A percentile compares a stretch with the other conserved stretches of the same genome.
Evolutionary conservation across 2,797 vertebrate species (phyloP).

Genomic region (Calcarius lapponicus): DNA sequence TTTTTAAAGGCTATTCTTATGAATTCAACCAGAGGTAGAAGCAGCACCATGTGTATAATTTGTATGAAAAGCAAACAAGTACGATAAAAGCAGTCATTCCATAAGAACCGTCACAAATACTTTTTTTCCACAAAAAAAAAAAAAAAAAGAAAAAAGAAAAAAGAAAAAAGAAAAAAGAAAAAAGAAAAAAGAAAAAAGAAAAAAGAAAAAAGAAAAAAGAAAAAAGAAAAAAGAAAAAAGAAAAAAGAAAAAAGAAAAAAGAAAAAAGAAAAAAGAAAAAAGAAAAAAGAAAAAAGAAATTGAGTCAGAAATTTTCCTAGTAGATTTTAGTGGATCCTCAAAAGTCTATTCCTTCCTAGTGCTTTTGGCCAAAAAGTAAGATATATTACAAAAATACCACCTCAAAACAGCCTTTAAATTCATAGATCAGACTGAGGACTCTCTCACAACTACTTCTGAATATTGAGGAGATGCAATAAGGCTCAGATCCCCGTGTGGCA

Average conservation of each 20-base stretch:
- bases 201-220: too few relatives aligned
- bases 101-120: not conserved
- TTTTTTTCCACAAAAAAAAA: not conserved
- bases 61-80: not conserved
- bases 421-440: not conserved
- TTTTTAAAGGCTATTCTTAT: not conserved
- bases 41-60: rapidly evolving
- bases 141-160: not conserved
- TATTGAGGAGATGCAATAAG: not conserved
- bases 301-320: not conserved
- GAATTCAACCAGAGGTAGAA: not conserved
- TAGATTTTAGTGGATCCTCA: not conserved
- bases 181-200: too few relatives aligned
- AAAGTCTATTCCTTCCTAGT: not conserved
- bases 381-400: not conserved
- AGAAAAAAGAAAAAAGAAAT: too few relatives aligned
- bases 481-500: not conserved
- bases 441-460: not conserved
- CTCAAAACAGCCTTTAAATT: not conserved
- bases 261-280: too few relatives aligned
- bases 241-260: too few relatives aligned
- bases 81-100: not conserved
- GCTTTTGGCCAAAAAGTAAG: not conserved
- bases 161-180: too few relatives aligned
- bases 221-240: too few relatives aligned